Conservation (phyloP, 2,113 vertebrate genomes). For the Phainopepla nitens region DNA sequence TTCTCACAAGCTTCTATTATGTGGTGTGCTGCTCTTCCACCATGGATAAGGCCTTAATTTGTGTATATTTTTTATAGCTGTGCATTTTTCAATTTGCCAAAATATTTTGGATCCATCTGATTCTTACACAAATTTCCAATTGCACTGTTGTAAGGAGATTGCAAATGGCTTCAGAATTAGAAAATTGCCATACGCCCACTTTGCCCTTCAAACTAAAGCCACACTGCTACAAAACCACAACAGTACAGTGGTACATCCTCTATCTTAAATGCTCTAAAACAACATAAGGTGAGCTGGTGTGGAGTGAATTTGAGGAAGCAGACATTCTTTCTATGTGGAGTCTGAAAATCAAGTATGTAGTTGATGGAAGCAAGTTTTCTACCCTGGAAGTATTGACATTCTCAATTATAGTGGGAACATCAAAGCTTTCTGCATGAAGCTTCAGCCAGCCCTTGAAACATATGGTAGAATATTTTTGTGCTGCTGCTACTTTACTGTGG, state of each 20-base stretch:
- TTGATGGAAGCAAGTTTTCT: conserved; percentile 30
- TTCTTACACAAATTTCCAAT: not conserved
- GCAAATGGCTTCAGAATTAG: not conserved
- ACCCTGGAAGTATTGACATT: conserved; percentile 49
- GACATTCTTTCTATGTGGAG: not conserved
- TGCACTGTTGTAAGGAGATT: not conserved
- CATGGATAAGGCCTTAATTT: not conserved
- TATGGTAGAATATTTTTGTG: conserved; percentile 53
- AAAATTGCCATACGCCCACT: not conserved
- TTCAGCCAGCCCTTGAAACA: conserved; percentile 47
- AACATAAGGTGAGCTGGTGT: not conserved
- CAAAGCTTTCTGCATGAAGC: conserved; percentile 32
- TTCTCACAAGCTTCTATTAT: not conserved
- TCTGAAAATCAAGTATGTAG: conserved; percentile 49
- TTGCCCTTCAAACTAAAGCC: not conserved
- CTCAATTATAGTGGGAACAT: conserved; percentile 52
- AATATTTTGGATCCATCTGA: not conserved
- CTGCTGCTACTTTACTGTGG: conserved; percentile 37
- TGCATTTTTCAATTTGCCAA: not conserved
- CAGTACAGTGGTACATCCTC: not conserved
- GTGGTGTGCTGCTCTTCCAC: not conserved
- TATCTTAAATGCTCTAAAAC: not conserved
- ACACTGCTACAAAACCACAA: not conserved
- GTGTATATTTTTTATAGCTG: not conserved
- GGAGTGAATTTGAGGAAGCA: not conserved